Percentiles rank a stretch among this genome's conserved stretches.
phyloP scores from a whole-genome alignment of 2,113 vertebrate species.

The Gymnobelideus leadbeateri region DNA sequence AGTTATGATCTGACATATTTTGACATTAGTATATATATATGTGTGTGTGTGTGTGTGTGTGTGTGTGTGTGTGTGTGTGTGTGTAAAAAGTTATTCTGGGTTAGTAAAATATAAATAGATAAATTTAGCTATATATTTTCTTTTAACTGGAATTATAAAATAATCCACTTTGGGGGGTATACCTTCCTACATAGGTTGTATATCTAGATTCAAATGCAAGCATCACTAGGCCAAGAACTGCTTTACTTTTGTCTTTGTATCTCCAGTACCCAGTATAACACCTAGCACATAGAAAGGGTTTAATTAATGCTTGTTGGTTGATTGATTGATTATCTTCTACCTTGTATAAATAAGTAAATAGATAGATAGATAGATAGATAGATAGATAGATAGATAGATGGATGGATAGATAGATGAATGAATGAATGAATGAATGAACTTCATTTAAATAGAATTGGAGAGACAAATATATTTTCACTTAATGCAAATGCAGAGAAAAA shows the following conservation, averaged over 20 bases:
- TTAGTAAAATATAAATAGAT: neutral
- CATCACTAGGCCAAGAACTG: neutral
- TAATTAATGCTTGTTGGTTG: neutral
- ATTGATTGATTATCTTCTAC: neutral
- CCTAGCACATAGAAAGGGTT: neutral
- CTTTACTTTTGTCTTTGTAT: neutral
- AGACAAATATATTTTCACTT: constrained; percentile 55
- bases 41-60: neutral
- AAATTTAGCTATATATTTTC: neutral
- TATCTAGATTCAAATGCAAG: neutral
- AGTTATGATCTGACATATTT: neutral
- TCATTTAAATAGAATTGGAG: constrained; percentile 60
- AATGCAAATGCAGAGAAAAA: constrained; percentile 35
- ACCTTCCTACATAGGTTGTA: neutral
- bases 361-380: neutral
- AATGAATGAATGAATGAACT: neutral
- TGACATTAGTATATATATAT: neutral
- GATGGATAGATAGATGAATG: no score
- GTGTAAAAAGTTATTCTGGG: neutral
- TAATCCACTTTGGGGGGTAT: neutral
- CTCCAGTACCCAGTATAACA: neutral
- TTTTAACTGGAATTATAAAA: neutral
- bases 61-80: no score
- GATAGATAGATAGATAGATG: no score
- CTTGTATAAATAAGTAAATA: constrained; percentile 43